Base-by-base conservation (phyloP, 2,888 invertebrate genomes). In the Encarsia formosa region DNA sequence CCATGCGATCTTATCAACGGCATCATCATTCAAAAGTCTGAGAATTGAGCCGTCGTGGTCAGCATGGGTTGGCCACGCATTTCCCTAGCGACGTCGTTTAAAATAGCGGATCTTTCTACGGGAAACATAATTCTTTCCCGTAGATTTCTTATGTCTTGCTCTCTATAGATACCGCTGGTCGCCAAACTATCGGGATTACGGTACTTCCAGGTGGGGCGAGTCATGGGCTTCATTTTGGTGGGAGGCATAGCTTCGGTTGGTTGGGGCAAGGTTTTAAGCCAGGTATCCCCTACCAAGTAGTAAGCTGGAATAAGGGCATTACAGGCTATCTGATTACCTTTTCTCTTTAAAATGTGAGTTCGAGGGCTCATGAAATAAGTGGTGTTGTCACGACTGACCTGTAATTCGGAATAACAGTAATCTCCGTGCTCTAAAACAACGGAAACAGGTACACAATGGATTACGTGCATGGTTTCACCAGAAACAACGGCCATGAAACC, bases 401-500 rank as follows among this genome's bases (percentile, higher is more conserved):
- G 39, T 23, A 39, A n/a, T 23, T 39, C 39, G 22, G 39, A 22
- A 39, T 61, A 64, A 32, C 66, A 66, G 6, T 49, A 49, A 0
- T 55, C 37, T 0, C 60, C 52, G 15, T 53, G n/a, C 2, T 62
- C 23, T 0, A 65, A 11, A 8, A 42, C 51, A 1, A 59, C 61
- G 18, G 55, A 41, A 2, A 60, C 56, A 0, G 65, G 59, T 0
- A 59, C 47, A 35, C 67, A 67, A 32, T 63, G 56, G 3, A 67
- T 44, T 0, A 69, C 54, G 39, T 67, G 63, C 1, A 65, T 48
- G 0, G 61, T 65, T 51, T 65, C 65, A n/a, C 66, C 68, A 11
- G 52, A 49, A 1, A 60, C 52, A 2, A 57, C 34, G 0, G 65
- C 65, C 26, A 64, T 60, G 22, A 63, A 61, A 2, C 65, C 67